Base-by-base conservation (phyloP, 2,888 invertebrate genomes). In the Stenichneumon culpator region DNA sequence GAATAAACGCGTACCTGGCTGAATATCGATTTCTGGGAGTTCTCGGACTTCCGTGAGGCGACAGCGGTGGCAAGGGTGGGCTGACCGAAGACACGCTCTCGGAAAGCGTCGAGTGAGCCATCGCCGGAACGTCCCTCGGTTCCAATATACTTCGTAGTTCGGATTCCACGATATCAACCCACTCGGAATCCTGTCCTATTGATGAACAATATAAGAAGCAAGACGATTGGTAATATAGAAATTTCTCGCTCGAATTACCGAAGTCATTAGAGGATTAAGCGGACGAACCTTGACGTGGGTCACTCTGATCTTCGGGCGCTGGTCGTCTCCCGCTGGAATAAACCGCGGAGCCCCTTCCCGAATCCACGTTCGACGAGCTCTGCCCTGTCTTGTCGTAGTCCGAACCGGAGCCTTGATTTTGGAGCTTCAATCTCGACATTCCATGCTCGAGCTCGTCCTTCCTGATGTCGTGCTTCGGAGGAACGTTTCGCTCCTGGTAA, bases 121-220 rank as follows among this genome's bases (percentile, higher is more conserved):
- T 96, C 9, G 95, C 95, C 3, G 93, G 93, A n/a, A 97, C 96
- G 75, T 97, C 94, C 92, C 96, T 96, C 1, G 97, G 97, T 91
- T 97, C 97, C 86, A 97, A 93, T 90, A 97, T 97, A 92, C 97
- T 96, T 22, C 97, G 95, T 28, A 97, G 94, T 93, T 97, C 97
- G 65, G 97, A 97, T 92, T 97, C 97, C 11, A 97, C 97, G 69
- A 97, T 95, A 89, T 97, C 97, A 0, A 97, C 97, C 97, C 97
- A 97, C 93, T 97, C 97, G 44, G 97, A 96, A 90, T 97, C 97
- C 88, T 95, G 96, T 44, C 94, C 95, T 94, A 79, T 60, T 75
- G 70, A 63, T 16, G 14, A 44, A 77, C 63, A 70, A 57, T 2
- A 22, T 3, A 50, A 77, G 54, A 67, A 70, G 22, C 60, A 28